Conservation (phyloP, 2,797 vertebrate species). For the Linurgus olivaceus region DNA sequence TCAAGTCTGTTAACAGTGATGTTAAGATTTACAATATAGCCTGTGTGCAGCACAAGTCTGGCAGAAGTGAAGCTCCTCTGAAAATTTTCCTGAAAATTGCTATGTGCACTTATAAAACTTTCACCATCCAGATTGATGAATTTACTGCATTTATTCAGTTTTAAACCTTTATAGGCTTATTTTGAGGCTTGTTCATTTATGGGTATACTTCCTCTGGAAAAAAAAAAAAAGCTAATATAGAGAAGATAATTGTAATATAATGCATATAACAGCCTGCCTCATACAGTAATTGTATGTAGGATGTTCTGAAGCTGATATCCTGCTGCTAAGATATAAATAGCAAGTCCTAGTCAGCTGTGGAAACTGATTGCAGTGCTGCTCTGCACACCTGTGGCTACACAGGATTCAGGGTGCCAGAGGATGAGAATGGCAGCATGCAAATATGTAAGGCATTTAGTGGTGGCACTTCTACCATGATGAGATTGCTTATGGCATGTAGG, state of each 20-base stretch:
- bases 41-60: background rate
- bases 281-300: background rate
- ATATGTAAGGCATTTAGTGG: background rate
- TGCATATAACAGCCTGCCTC: background rate
- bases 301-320: background rate
- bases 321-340: conserved; percentile 39
- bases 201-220: background rate
- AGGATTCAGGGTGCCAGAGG: background rate
- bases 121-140: background rate
- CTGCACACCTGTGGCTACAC: background rate
- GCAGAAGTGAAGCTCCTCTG: background rate
- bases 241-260: background rate
- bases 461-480: conserved; percentile 27
- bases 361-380: background rate
- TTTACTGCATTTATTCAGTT: background rate
- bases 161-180: background rate
- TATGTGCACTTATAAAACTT: background rate
- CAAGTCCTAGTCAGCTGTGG: background rate
- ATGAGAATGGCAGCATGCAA: background rate
- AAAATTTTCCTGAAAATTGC: background rate
- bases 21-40: background rate
- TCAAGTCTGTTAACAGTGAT: background rate
- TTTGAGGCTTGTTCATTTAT: background rate
- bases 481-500: conserved; percentile 50
- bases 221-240: background rate